Base-by-base conservation (phyloP, 2,888 invertebrate species). In the Pantelozetes paolii region DNA sequence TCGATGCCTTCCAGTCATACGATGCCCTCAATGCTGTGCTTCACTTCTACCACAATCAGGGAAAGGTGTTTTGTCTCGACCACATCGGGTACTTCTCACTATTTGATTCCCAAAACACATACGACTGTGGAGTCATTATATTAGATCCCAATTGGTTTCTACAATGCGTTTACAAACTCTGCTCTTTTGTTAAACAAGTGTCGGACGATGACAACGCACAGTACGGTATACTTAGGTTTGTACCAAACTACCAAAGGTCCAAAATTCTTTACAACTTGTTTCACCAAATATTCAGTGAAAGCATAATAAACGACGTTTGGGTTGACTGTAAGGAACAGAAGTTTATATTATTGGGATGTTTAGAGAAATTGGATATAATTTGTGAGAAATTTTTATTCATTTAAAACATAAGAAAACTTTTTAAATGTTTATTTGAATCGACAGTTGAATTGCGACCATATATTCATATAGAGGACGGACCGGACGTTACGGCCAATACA, bases 11-110 rank as follows among this genome's bases (percentile, higher is more conserved):
- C 30, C 77, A 75, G n/a, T 78, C 78, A 23, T 79, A 79, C 6
- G 79, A 79, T 36, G 82, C 82, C 74, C 78, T 83, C 30, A 77
- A 78, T 64, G 81, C 82, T 5, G 79, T 82, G 79, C 78, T 83
- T 26, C 79, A 81, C 76, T 83, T 83, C 76, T 82, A 82, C 77
- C 83, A 83, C 75, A 82, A 83, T 77, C 79, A 83, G 8, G 83
- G 83, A 1, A 79, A 80, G 40, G 77, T 83, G 20, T 80, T 82
- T 72, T 80, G 80, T 77, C 62, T 75, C n/a, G 74, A 73, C 69
- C 75, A 23, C 48, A 59, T n/a, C 71, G 74, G 72, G 8, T 30
- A 72, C 15, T 36, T 40, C 26, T 62, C 45, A 13, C 13, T 67
- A n/a, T 69, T 69, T 36, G 73, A 73, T 9, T 67, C 64, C 30